Conservation (phyloP, 2,888 invertebrate genomes). For the Meliscaeva auricollis region DNA sequence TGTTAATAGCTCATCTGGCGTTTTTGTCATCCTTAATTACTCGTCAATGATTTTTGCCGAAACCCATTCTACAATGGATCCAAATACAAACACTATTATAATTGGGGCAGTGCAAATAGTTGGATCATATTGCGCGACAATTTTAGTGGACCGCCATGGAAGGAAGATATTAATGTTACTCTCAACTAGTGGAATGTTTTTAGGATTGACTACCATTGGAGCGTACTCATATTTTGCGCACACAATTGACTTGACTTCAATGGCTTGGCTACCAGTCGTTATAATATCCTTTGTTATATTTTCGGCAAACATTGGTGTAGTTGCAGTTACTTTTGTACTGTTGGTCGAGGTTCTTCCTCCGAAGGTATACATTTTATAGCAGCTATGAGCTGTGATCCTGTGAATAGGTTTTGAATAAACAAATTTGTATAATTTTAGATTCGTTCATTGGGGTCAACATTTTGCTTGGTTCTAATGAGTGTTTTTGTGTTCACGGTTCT, state of each 20-base stretch:
- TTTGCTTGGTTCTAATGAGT: constrained; percentile 79
- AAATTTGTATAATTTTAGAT: constrained; percentile 78
- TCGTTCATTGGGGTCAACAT: constrained; percentile 80
- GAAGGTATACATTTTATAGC: constrained; percentile 78
- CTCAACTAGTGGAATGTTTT: constrained; percentile 79
- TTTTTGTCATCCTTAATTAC: constrained; percentile 82
- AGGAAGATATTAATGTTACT: constrained; percentile 80
- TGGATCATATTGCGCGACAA: constrained; percentile 80
- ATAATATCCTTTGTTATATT: constrained; percentile 81
- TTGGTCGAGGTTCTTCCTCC: constrained; percentile 81
- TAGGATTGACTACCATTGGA: constrained; percentile 80
- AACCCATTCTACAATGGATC: constrained; percentile 80
- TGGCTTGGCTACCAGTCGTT: constrained; percentile 80
- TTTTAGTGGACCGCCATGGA: constrained; percentile 81
- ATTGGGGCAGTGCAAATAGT: constrained; percentile 81
- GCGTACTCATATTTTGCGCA: constrained; percentile 78
- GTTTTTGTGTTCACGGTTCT: constrained; percentile 79
- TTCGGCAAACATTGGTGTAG: constrained; percentile 80
- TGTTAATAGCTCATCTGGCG: constrained; percentile 81
- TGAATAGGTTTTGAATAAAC: not conserved
- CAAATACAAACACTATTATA: constrained; percentile 81
- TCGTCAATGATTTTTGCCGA: constrained; percentile 81
- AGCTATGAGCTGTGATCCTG: not conserved
- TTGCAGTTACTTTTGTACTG: constrained; percentile 81
- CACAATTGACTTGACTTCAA: constrained; percentile 76